Evolutionary conservation across 2,113 vertebrate genomes (phyloP).

Genomic region (Mionectes macconnelli): DNA sequence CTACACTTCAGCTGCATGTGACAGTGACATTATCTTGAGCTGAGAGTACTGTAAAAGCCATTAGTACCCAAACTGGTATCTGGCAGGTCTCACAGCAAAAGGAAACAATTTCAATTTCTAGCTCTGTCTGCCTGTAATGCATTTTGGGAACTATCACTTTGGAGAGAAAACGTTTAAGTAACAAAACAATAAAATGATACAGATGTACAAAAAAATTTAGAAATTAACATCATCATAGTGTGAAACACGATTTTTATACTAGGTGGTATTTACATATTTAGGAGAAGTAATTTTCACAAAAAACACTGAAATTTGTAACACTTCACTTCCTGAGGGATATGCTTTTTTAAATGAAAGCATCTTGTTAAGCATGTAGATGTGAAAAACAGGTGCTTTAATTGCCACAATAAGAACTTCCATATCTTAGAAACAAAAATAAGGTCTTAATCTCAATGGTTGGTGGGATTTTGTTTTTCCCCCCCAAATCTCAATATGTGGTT

Average conservation of each 20-base stretch:
- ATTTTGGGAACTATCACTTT: not conserved
- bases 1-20: not conserved
- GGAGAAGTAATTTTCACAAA: not conserved
- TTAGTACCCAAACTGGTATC: not conserved
- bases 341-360: not conserved
- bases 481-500: not conserved
- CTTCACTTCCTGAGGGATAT: not conserved
- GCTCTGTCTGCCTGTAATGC: not conserved
- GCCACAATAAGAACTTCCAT: not conserved
- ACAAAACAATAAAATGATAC: not conserved
- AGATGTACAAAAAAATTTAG: not conserved
- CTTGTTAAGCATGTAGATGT: not conserved
- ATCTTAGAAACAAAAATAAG: not conserved
- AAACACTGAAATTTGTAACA: not conserved
- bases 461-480: not conserved
- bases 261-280: not conserved
- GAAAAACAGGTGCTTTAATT: not conserved
- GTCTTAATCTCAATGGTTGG: accelerated
- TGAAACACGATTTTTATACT: not conserved
- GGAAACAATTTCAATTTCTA: not conserved
- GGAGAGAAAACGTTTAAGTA: not conserved
- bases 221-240: not conserved
- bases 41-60: not conserved
- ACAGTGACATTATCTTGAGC: not conserved
- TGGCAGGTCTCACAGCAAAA: not conserved